phyloP scores from a whole-genome alignment of 2,888 invertebrate genomes.

The Hyposoter didymator region DNA sequence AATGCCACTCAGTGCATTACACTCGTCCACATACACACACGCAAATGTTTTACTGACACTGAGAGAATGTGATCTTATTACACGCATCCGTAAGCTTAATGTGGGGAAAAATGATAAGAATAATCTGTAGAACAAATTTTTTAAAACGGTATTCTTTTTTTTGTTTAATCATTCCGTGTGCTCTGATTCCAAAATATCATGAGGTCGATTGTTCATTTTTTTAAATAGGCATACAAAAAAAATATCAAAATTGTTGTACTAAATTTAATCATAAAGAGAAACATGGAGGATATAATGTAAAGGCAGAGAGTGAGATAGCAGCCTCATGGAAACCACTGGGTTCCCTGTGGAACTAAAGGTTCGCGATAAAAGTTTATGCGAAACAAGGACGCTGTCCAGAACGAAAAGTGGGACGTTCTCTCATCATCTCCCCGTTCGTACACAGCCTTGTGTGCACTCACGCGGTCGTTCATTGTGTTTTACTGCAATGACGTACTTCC shows the following conservation, averaged over 20 bases:
- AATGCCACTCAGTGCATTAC: constrained; percentile 2
- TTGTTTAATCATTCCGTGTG: too few relatives aligned
- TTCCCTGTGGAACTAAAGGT: constrained; percentile 8
- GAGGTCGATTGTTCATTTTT: too few relatives aligned
- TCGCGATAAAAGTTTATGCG: constrained; percentile 54
- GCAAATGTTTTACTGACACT: neutral
- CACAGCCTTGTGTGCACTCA: constrained; percentile 15
- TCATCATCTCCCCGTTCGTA: constrained; percentile 39
- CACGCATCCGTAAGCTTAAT: too few relatives aligned
- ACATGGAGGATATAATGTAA: neutral
- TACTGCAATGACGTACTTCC: constrained; percentile 34
- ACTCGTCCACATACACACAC: neutral
- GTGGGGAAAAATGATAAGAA: neutral
- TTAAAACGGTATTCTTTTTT: too few relatives aligned
- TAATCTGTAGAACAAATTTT: too few relatives aligned
- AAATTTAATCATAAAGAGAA: neutral
- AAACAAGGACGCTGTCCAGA: constrained; percentile 64
- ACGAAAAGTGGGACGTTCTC: constrained; percentile 66
- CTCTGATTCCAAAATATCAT: too few relatives aligned
- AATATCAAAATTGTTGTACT: neutral
- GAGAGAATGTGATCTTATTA: neutral
- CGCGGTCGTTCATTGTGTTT: constrained; percentile 33
- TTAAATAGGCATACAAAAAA: neutral
- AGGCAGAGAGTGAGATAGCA: constrained; percentile 8
- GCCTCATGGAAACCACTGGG: constrained; percentile 18